These are phyloP conservation scores for Andrena bicolor DNA, from an alignment of 2,888 invertebrate genomes.

Conservation along the genomic window DNA sequence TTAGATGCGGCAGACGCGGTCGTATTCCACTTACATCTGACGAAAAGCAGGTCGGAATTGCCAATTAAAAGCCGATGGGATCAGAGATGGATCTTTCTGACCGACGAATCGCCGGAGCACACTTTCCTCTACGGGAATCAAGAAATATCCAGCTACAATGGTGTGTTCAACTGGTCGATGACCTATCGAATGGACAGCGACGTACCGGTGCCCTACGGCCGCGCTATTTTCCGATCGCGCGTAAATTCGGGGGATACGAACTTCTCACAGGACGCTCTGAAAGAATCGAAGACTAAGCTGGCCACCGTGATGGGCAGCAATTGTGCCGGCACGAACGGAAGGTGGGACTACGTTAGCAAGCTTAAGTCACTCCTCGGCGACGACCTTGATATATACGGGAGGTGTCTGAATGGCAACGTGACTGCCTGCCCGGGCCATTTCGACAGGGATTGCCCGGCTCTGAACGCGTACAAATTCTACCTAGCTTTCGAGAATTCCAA, in stretches of 20 bases:
- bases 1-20: constrained; percentile 88
- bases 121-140: constrained; percentile 85
- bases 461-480: constrained; percentile 89
- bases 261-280: constrained; percentile 71
- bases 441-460: constrained; percentile 86
- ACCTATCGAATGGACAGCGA: constrained; percentile 89
- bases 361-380: constrained; percentile 87
- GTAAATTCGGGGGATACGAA: constrained; percentile 75
- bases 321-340: constrained; percentile 85
- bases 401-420: constrained; percentile 84
- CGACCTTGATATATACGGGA: constrained; percentile 86
- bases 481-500: constrained; percentile 90
- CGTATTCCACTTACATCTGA: constrained; percentile 87
- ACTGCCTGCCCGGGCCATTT: constrained; percentile 89
- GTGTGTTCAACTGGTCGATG: constrained; percentile 91
- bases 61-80: constrained; percentile 85
- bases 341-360: constrained; percentile 86
- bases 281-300: constrained; percentile 82
- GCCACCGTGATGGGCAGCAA: constrained; percentile 88
- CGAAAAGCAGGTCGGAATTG: constrained; percentile 85
- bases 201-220: constrained; percentile 89
- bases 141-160: constrained; percentile 85
- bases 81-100: constrained; percentile 90
- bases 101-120: constrained; percentile 89
- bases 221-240: constrained; percentile 83